Conservation (phyloP, 1,140 invertebrate genomes). For the Apis cerana region DNA sequence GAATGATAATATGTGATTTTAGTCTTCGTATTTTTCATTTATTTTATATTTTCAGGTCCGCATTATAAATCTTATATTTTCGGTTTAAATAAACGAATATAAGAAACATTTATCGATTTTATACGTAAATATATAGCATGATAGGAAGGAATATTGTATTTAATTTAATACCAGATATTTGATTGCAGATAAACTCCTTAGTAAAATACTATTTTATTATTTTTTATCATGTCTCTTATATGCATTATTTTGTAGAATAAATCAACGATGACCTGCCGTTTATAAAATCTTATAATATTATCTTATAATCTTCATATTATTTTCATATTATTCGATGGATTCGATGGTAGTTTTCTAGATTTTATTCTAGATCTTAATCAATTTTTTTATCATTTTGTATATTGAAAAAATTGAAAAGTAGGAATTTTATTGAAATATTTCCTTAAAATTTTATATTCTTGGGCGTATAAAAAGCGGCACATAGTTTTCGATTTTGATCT, state of each 20-base stretch:
- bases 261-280: conserved; percentile 1
- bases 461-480: conserved; percentile 54
- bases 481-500: conserved; percentile 33
- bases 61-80: conserved; percentile 19
- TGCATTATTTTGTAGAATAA: conserved; percentile 13
- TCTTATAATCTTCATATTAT: conserved; percentile 5
- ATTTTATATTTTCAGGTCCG: conserved; percentile 11
- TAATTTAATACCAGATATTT: conserved; percentile 30
- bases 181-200: conserved; percentile 31
- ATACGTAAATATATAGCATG: conserved; percentile 22
- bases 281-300: conserved; percentile 7
- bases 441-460: conserved; percentile 9
- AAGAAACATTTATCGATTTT: conserved; percentile 30
- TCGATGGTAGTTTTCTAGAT: neutral
- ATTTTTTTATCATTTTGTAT: neutral
- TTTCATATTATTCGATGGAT: conserved; percentile 1
- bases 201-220: conserved; percentile 35
- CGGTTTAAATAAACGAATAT: conserved; percentile 31
- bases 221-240: conserved; percentile 1
- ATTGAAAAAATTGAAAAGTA: conserved; percentile 14
- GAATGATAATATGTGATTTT: conserved; percentile 24
- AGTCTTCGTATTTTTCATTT: conserved; percentile 1
- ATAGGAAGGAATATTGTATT: neutral
- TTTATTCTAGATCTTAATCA: neutral
- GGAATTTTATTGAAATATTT: conserved; percentile 4